phyloP scores from a whole-genome alignment of 2,113 vertebrate species.

The Cyphomyrus discorhynchus region DNA sequence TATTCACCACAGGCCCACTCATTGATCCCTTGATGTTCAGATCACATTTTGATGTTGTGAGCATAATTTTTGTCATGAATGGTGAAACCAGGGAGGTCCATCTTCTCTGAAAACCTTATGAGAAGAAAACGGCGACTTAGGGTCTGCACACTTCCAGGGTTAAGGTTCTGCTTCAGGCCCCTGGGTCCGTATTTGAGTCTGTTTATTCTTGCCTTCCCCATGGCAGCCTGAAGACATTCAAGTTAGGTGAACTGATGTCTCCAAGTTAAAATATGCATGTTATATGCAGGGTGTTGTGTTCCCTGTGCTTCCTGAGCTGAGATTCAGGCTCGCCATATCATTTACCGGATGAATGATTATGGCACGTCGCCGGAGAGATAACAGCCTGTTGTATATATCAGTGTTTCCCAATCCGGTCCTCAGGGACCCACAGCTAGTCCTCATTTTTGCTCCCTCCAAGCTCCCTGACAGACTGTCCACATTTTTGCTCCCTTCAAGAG shows the following conservation, averaged over 20 bases:
- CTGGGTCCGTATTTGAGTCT: background rate
- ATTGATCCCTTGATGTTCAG: background rate
- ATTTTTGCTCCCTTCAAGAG: no score
- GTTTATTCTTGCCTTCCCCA: background rate
- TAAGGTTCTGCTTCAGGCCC: background rate
- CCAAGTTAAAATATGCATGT: background rate
- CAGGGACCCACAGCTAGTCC: background rate
- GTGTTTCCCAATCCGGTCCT: background rate
- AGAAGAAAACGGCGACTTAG: background rate
- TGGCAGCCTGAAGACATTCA: background rate
- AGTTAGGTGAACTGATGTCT: background rate
- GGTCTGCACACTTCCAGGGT: background rate
- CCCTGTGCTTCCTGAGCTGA: background rate
- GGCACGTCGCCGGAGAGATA: background rate
- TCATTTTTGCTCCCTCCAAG: background rate
- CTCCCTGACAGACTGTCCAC: background rate
- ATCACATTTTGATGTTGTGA: background rate
- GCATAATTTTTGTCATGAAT: background rate
- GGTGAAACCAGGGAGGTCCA: background rate
- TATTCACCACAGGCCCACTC: background rate
- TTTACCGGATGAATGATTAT: background rate
- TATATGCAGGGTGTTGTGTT: background rate
- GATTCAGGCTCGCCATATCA: background rate
- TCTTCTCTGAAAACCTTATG: background rate
- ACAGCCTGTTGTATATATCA: background rate